Base-by-base conservation (phyloP, 2,113 vertebrate species). In the Myrmophylax atrothorax region DNA sequence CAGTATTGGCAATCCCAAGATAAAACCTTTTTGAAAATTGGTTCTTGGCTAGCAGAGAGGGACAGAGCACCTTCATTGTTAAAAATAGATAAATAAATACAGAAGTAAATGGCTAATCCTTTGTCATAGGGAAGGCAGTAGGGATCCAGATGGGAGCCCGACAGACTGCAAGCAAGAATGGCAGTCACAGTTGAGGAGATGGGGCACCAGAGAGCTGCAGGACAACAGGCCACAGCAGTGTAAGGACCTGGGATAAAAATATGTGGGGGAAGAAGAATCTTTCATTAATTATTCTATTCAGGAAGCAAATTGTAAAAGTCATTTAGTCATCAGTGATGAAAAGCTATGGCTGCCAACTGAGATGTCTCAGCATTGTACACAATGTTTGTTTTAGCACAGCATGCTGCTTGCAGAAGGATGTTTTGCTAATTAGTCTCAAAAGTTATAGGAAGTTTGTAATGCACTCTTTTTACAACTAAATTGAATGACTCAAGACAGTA, bases 391-490 rank as follows among this genome's bases (percentile, higher is more conserved):
- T 80, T 59, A 95, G 47, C 78, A 86, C 76, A 90, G 82, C 44
- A 22, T 60, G 72, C 25, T 91, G 55, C 87, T 72, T 88, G 68
- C 75, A 90, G 59, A 80, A 66, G 35, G 63, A 52, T 77, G 26
- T 70, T 94, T 92, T 55, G 13, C 50, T 91, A 78, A 91, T 93
- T 92, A 84, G 59, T 59, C 12, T 44, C 78, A 38, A 37, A 94
- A 92, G 72, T 77, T 56, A 83, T 20, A 74, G 31, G 24, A 92
- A 88, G 38, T 78, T 90, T 80, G 12, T 44, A 84, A 83, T 67
- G 16, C 15, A 25, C 13, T 52, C 31, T 42, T 79, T 80, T 62
- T 50, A 59, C 26, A 62, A 56, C 35, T 85, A n/a, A 79, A 63
- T 28, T 66, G 55, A 92, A 53, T 66, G 28, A 47, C 9, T 88